A percentile compares a stretch with the other conserved stretches of the same genome.
Evolutionary conservation across 2,888 invertebrate genomes (phyloP).

Genomic region (Heliothis peltigera): DNA sequence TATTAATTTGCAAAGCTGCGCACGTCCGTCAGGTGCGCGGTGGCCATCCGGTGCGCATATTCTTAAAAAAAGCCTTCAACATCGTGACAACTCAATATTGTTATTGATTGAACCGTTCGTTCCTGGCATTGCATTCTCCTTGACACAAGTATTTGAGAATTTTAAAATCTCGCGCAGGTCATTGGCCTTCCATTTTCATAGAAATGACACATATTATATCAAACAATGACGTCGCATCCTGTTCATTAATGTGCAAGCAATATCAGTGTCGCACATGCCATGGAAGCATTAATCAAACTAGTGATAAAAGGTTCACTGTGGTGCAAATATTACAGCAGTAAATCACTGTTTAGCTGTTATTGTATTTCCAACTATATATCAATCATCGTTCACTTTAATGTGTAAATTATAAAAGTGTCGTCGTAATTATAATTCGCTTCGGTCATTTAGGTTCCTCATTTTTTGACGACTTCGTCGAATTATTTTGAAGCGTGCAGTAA

Average conservation of each 20-base stretch:
- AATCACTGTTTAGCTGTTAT: conserved; percentile 79
- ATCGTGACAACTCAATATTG: conserved; percentile 68
- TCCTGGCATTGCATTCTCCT: conserved; percentile 53
- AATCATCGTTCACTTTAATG: conserved; percentile 69
- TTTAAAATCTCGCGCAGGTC: conserved; percentile 45
- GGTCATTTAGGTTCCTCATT: conserved; percentile 54
- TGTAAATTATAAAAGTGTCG: conserved; percentile 66
- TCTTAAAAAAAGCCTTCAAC: conserved; percentile 62
- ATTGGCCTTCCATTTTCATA: conserved; percentile 54
- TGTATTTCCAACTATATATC: conserved; percentile 70
- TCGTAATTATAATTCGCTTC: conserved; percentile 59
- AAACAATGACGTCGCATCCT: conserved; percentile 69
- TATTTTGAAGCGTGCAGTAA: conserved; percentile 58
- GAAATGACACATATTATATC: conserved; percentile 58
- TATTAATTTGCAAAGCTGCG: conserved; percentile 65
- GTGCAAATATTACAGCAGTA: conserved; percentile 79
- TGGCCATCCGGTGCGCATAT: conserved; percentile 73
- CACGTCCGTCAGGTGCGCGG: conserved; percentile 70
- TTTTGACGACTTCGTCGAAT: conserved; percentile 58
- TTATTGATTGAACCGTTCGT: conserved; percentile 65
- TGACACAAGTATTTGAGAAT: conserved; percentile 37
- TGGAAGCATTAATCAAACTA: conserved; percentile 82
- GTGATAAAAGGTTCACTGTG: conserved; percentile 79
- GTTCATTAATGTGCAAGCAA: conserved; percentile 70
- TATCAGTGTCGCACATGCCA: conserved; percentile 77